A percentile compares a stretch with the other conserved stretches of the same genome.
Evolutionary conservation across 1,140 invertebrate genomes (phyloP).

Genomic region (Microplitis mediator): DNA sequence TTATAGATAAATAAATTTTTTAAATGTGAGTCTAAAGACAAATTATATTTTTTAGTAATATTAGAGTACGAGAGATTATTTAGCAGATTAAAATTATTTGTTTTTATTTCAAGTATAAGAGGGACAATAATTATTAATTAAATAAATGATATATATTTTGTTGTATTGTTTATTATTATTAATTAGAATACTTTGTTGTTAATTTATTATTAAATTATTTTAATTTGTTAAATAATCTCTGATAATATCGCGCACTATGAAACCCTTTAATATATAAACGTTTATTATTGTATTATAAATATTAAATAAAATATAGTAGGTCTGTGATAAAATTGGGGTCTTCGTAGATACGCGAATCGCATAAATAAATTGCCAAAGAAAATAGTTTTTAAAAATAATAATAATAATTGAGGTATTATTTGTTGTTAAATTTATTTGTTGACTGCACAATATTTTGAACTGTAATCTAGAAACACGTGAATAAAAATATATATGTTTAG

Average conservation of each 20-base stretch:
- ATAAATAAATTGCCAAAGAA: neutral
- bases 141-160: no score
- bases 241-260: neutral
- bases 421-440: neutral
- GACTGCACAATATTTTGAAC: constrained; percentile 41
- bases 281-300: neutral
- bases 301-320: constrained; percentile 15
- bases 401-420: no score
- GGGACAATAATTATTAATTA: no score
- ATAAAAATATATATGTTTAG: constrained; percentile 40
- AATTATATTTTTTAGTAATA: no score
- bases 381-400: neutral
- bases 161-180: neutral
- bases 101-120: no score
- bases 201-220: neutral
- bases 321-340: constrained; percentile 26
- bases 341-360: neutral
- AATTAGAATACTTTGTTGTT: neutral
- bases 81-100: no score
- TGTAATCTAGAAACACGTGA: constrained; percentile 25
- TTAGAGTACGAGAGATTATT: no score
- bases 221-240: neutral
- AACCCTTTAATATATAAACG: neutral
- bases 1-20: no score
- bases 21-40: no score